Evolutionary conservation across 2,797 vertebrate genomes (phyloP), one percentile per base, ranked within the genome.

Genomic region (Chiroxiphia lanceolata): DNA sequence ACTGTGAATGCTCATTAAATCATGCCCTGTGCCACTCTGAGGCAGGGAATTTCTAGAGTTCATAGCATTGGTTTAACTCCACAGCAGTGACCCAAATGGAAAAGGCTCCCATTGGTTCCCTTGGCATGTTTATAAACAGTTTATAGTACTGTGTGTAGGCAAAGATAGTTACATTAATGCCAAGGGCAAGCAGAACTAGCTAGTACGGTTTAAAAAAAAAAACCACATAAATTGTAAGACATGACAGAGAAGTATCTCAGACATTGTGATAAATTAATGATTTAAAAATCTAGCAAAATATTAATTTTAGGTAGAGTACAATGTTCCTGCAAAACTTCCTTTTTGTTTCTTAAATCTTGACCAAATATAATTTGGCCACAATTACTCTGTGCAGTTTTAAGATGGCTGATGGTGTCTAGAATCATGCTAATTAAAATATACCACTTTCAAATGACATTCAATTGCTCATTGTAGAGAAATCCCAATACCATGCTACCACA

Each of bases 361-460:
- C 6, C 15, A 48, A 69, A 70, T 72, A 23, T 4, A 27, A 64
- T 15, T 38, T 82, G 23, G 3, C n/a, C 22, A 16, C 10, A 65
- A 42, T 33, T 48, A 16, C 29, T 81, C 48, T 40, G 15, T 51
- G 38, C 10, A 59, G 20, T 65, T 93, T 83, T 93, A 59, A 83
- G 31, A 27, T 50, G 76, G 20, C n/a, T 76, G 47, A 13, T 33
- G 11, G 3, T 74, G 59, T 78, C 59, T 67, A 63, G 61, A 75
- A 56, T 69, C 3, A 20, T 27, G 25, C 14, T 88, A 91, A 90
- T 94, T 91, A 88, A 86, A 94, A 90, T 27, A 90, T 3, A 1
- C 8, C 34, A 74, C 86, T 97, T 88, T 90, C 64, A 87, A 92
- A 83, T 77, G 69, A 71, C 89, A 85, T 83, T 93, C 38, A 75